Conservation (phyloP, 2,113 vertebrate species). For the Orientallactaga bullata region DNA sequence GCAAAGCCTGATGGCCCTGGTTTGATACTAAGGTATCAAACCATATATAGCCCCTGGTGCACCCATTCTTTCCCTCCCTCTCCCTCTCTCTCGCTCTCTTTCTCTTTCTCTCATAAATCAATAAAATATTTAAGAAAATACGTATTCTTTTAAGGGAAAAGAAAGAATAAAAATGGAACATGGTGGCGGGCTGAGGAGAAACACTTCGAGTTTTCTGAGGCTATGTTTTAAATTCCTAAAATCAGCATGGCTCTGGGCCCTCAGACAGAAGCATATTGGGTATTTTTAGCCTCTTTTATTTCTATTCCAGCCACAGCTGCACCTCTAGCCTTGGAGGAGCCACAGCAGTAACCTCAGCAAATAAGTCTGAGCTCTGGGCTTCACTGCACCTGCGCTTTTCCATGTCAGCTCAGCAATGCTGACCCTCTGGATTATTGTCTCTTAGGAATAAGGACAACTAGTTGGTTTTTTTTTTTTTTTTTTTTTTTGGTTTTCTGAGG, state of each 20-base stretch:
- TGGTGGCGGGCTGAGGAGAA: not conserved
- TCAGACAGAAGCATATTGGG: not conserved
- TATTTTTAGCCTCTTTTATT: constrained; percentile 71
- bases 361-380: not conserved
- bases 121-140: not conserved
- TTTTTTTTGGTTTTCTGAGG: too few relatives aligned
- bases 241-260: not conserved
- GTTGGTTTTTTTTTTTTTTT: too few relatives aligned
- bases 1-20: too few relatives aligned
- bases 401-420: constrained; percentile 24
- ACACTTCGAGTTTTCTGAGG: not conserved
- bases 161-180: too few relatives aligned
- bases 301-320: not conserved
- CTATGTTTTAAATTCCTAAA: constrained; percentile 51
- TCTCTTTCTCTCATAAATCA: too few relatives aligned
- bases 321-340: not conserved
- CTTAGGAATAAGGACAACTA: not conserved
- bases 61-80: too few relatives aligned
- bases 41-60: too few relatives aligned
- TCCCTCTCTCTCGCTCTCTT: too few relatives aligned
- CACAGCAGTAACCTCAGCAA: not conserved
- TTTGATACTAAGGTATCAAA: too few relatives aligned
- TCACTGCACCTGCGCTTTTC: not conserved
- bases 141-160: too few relatives aligned
- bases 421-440: constrained; percentile 20